Evolutionary conservation across 2,113 vertebrate genomes (phyloP).

Genomic region (Oxyruncus cristatus): DNA sequence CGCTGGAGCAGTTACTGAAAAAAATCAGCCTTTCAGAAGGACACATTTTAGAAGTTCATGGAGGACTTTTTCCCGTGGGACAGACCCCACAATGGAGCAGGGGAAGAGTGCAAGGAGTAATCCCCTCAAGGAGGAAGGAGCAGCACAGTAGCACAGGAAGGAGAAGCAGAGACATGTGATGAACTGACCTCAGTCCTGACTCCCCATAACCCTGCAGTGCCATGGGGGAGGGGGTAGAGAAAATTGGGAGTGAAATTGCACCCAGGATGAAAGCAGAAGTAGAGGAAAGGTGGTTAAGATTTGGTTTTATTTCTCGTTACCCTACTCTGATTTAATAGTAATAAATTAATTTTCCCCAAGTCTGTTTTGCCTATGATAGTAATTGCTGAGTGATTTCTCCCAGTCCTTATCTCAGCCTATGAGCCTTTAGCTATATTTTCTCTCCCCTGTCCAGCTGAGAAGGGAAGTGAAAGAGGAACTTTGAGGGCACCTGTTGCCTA

Average conservation of each 20-base stretch:
- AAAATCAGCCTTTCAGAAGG: background rate
- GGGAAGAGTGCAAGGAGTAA: background rate
- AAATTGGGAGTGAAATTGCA: background rate
- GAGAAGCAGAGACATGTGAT: background rate
- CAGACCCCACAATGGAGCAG: background rate
- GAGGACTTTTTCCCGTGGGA: background rate
- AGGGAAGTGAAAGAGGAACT: accelerated
- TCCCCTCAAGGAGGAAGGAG: background rate
- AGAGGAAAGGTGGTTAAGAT: background rate
- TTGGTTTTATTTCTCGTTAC: background rate
- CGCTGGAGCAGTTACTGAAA: accelerated
- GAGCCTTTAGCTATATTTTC: background rate
- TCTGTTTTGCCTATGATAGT: background rate
- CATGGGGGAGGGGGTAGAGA: background rate
- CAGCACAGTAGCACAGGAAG: too few relatives aligned
- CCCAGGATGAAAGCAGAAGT: accelerated
- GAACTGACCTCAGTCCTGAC: background rate
- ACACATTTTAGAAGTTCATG: background rate
- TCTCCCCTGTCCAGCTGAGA: background rate
- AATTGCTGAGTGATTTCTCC: background rate
- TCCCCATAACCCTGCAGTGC: background rate
- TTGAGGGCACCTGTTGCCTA: background rate
- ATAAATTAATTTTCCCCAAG: background rate
- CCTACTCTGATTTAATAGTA: background rate
- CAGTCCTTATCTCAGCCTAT: background rate